These are phyloP conservation scores for Epiblema foenella DNA, from an alignment of 2,888 invertebrate species.

Conservation along the genomic window DNA sequence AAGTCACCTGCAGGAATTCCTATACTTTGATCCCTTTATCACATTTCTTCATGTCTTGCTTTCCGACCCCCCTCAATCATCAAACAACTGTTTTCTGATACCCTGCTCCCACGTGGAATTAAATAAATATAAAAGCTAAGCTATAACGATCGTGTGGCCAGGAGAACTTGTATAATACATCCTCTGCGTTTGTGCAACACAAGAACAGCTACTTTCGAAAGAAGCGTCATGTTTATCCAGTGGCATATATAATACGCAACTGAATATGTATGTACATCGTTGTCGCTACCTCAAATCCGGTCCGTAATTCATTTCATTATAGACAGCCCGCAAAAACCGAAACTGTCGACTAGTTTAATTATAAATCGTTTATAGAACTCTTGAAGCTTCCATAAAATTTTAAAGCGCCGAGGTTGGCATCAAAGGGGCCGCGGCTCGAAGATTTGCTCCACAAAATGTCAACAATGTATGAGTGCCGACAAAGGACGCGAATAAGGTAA, in stretches of 20 bases:
- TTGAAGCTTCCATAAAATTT: slow-evolving; percentile 72
- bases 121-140: too few species aligned
- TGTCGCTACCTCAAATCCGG: slow-evolving; percentile 2
- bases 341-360: slow-evolving; percentile 50
- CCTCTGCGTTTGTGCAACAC: background rate
- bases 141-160: too few species aligned
- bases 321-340: slow-evolving; percentile 36
- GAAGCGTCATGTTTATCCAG: background rate
- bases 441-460: slow-evolving; percentile 83
- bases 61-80: too few species aligned
- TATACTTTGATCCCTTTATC: too few species aligned
- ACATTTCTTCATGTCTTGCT: too few species aligned
- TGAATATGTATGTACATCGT: slow-evolving; percentile 6
- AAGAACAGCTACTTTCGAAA: background rate
- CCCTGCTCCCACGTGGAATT: too few species aligned
- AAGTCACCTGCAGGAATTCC: too few species aligned
- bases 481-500: slow-evolving; percentile 58
- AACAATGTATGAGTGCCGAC: slow-evolving; percentile 72
- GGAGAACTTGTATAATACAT: too few species aligned
- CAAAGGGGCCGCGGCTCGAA: slow-evolving; percentile 81
- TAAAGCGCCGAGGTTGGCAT: slow-evolving; percentile 69
- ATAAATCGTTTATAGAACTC: slow-evolving; percentile 57
- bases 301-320: slow-evolving; percentile 34
- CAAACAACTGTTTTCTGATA: too few species aligned
- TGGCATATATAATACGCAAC: slow-evolving; percentile 2